Base-by-base conservation (phyloP, 2,888 invertebrate species). In the Megamerina dolium region DNA sequence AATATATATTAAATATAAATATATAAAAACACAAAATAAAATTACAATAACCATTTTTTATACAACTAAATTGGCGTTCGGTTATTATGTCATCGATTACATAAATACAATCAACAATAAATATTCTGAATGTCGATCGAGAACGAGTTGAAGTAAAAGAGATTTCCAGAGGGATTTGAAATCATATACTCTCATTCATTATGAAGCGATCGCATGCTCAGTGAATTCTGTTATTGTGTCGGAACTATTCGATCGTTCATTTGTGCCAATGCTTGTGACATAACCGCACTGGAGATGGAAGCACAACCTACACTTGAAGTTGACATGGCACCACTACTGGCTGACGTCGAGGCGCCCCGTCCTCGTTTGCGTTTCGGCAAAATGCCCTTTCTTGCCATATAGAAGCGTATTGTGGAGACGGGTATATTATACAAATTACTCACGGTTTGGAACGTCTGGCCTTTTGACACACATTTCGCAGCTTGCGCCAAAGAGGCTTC, bases 341-440 rank as follows among this genome's bases (percentile, higher is more conserved):
- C 43, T 4, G 49, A 44, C 23, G 49, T 58, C 0, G 65, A 65
- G 32, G 83, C 79, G 42, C 80, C 83, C 23, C 88, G 79, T 0
- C 88, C 88, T 12, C 88, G 77, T 58, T 87, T 82, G 51, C 89
- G 81, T 56, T 81, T 77, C 31, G 87, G 87, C 49, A 89, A 68
- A 41, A 88, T 87, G 3, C 88, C 88, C 64, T 87, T 87, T 49
- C 89, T 77, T 13, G 87, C 88, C 89, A 89, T 89, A 72, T 87
- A 89, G 70, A 88, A 88, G 37, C 87, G 78, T 68, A 89, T 87
- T 29, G 88, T 89, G 21, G 87, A 87, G 52, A 89, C 88, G 46
- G 89, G 89, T 72, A 89, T 88, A 66, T 86, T 86, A 70, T 86
- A 89, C 75, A 85, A 85, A 60, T 87, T 87, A 45, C 87, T 87